A percentile compares a stretch with the other conserved stretches of the same genome.
Conservation (phyloP, 1,140 invertebrate genomes). For the Panagrolaimus sp. region DNA sequence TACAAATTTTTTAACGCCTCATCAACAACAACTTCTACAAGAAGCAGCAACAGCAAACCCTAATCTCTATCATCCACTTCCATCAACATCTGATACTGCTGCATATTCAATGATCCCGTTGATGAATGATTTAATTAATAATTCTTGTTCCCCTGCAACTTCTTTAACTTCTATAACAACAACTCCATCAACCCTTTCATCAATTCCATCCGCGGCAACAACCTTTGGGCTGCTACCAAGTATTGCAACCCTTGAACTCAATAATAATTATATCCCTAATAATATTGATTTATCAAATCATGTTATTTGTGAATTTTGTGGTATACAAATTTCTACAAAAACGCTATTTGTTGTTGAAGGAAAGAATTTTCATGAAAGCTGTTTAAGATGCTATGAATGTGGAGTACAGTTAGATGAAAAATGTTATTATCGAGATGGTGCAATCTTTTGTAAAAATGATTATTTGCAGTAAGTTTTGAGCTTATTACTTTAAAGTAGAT, state of each 20-base stretch:
- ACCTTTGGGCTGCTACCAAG: not conserved
- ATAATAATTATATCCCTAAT: not conserved
- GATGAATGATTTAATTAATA: not conserved
- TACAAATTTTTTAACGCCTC: too few relatives aligned
- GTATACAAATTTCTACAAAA: not conserved
- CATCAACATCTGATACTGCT: not conserved
- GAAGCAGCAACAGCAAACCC: too few relatives aligned
- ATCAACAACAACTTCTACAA: too few relatives aligned
- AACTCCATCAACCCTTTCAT: not conserved
- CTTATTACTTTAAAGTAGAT: too few relatives aligned
- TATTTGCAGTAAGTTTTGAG: slow-evolving; percentile 35
- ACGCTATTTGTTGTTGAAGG: not conserved
- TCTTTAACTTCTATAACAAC: too few relatives aligned
- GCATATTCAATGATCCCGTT: not conserved
- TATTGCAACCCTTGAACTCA: not conserved
- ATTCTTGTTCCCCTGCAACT: not conserved
- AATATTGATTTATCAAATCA: not conserved
- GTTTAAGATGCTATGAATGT: not conserved
- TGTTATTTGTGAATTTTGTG: not conserved
- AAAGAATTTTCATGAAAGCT: not conserved
- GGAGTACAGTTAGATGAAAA: not conserved
- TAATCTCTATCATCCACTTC: too few relatives aligned
- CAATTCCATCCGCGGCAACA: too few relatives aligned
- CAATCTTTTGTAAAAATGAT: slow-evolving; percentile 25
- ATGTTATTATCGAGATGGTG: slow-evolving; percentile 23